Evolutionary conservation across 2,797 vertebrate genomes (phyloP), one percentile per base, ranked within the genome.

Genomic region (Poecilia picta): DNA sequence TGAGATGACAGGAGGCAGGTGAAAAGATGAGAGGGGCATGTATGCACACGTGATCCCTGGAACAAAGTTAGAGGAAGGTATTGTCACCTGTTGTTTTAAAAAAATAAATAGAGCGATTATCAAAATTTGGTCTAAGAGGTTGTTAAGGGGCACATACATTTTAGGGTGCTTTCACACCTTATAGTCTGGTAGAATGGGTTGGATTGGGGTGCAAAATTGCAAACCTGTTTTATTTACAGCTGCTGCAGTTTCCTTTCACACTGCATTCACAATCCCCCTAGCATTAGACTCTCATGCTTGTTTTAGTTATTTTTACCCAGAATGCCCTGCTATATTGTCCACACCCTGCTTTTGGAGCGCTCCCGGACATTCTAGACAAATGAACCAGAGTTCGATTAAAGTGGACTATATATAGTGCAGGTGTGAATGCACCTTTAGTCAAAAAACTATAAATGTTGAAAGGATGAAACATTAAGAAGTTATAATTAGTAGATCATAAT

Each of bases 1-100:
- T 49, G 81, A 84, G 88, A 80, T n/a, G 81, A 87, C 74, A 87
- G 73, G 18, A 86, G 80, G 77, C 85, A 89, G 83, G 83, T 84
- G 81, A 85, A 62, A 23, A 79, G 74, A 49, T 39, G n/a, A 55
- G 73, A 71, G 72, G 23, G 25, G 71, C 51, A 73, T 25, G 31
- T 46, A 25, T 72, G 72, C 59, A 77, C 23, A 59, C 25, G 25
- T 70, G 66, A 11, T 81, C 31, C 46, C 31, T 39, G 7, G 28
- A 7, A 80, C 8, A 23, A 78, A 18, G 55, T 59, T 76, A 62
- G 41, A n/a, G 7, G n/a, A 43, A 31, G 20, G 7, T 41, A 33
- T 53, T 57, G 3, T 28, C 59, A 81, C n/a, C 4, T 62, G 6
- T 28, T 62, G 5, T 62, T 0, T 62, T 70, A 51, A 70, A 70